A percentile compares a stretch with the other conserved stretches of the same genome.
phyloP scores from a whole-genome alignment of 1,140 invertebrate genomes.

The Oscheius sp. region DNA sequence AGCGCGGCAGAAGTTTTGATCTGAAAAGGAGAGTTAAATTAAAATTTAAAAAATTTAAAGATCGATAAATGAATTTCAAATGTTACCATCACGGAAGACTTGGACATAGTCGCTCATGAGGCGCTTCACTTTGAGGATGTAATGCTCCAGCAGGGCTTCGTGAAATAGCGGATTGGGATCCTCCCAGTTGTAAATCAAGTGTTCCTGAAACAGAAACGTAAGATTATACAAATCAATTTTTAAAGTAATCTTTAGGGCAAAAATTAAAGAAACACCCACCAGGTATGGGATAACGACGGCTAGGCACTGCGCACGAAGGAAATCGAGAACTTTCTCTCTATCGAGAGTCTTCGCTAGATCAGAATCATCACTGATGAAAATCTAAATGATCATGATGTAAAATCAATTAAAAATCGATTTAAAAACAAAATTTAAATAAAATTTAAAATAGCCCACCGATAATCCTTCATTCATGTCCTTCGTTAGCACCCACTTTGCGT shows the following conservation, averaged over 20 bases:
- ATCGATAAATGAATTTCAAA: no score
- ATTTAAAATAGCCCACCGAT: neutral
- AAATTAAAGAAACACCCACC: no score
- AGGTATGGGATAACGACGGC: slow-evolving; percentile 26
- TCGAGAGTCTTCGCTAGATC: slow-evolving; percentile 28
- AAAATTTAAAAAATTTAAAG: no score
- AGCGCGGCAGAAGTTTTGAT: slow-evolving; percentile 34
- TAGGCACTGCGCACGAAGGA: slow-evolving; percentile 14
- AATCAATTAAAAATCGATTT: no score
- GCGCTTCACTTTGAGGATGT: slow-evolving; percentile 18
- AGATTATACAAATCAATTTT: neutral
- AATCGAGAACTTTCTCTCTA: slow-evolving; percentile 26
- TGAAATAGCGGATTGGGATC: slow-evolving; percentile 20
- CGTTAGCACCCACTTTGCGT: slow-evolving; percentile 25
- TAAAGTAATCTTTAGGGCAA: neutral
- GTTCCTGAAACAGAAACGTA: slow-evolving; percentile 8
- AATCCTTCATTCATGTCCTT: slow-evolving; percentile 14
- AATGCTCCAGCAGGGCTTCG: slow-evolving; percentile 28
- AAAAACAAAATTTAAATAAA: neutral
- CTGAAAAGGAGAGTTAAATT: neutral
- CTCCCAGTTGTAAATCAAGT: slow-evolving; percentile 36
- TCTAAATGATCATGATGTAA: slow-evolving; percentile 12
- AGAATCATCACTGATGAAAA: slow-evolving; percentile 31
- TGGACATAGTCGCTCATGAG: slow-evolving; percentile 31
- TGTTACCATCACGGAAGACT: slow-evolving; percentile 31